A percentile compares a stretch with the other conserved stretches of the same genome.
Conservation (phyloP, 2,888 invertebrate genomes). For the Catocala nupta region DNA sequence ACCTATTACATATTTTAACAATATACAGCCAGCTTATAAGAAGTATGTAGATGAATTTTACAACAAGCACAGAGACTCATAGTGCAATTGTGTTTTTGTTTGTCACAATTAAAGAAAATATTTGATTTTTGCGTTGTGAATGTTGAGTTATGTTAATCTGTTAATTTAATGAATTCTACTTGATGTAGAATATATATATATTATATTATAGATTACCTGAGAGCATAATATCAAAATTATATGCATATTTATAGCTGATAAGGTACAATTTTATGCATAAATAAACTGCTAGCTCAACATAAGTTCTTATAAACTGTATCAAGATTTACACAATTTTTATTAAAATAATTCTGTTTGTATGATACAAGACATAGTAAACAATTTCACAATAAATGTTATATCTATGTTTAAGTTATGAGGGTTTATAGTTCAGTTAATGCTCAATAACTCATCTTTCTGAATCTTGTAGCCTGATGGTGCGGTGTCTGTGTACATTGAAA, state of each 20-base stretch:
- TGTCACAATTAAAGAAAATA: slow-evolving; percentile 51
- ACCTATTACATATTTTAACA: no score
- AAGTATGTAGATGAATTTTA: slow-evolving; percentile 92
- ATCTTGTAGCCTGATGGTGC: slow-evolving; percentile 42
- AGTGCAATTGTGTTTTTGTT: slow-evolving; percentile 57
- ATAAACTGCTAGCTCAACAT: slow-evolving; percentile 11
- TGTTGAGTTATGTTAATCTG: slow-evolving; percentile 38
- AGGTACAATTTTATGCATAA: slow-evolving; percentile 24
- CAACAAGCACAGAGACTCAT: slow-evolving; percentile 88
- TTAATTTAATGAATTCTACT: slow-evolving; percentile 25
- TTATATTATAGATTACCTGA: slow-evolving; percentile 49
- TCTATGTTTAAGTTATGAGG: slow-evolving; percentile 13
- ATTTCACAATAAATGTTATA: slow-evolving; percentile 1
- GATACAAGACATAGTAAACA: no score
- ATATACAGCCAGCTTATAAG: slow-evolving; percentile 91
- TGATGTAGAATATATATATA: no score
- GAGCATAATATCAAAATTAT: slow-evolving; percentile 51
- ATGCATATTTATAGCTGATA: slow-evolving; percentile 39
- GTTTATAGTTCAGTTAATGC: slow-evolving; percentile 15
- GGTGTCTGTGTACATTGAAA: slow-evolving; percentile 62
- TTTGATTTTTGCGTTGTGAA: slow-evolving; percentile 54
- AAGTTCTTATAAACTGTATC: neutral
- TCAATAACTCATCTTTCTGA: slow-evolving; percentile 51
- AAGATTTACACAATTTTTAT: neutral
- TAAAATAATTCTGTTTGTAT: no score